Evolutionary conservation across 2,113 vertebrate genomes (phyloP), one percentile per base, ranked within the genome.

Genomic region (Carassius carassius): DNA sequence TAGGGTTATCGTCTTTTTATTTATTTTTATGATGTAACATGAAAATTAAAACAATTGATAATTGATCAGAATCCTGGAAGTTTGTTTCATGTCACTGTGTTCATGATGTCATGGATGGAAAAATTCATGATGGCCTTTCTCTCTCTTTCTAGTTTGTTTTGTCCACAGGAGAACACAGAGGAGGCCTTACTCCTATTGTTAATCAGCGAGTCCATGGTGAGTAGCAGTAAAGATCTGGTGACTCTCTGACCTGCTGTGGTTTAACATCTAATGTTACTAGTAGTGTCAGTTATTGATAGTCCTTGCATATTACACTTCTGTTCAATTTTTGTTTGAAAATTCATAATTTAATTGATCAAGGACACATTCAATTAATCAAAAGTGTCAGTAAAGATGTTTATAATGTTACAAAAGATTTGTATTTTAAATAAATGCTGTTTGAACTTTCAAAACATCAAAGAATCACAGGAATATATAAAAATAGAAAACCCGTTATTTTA

Each of bases 101-200:
- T 70, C 67, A 49, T 74, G 72, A 49, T 74, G 25, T 56, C 49
- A 51, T 86, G 87, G 87, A 78, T 90, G 81, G 85, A 81, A 86
- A 84, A 85, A 78, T 17, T 23, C 32, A 78, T 65, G 54, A 70
- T 41, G 51, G 19, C 54, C n/a, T 62, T 16, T 19, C 12, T 84
- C 29, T 81, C 16, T 77, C 14, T 84, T 54, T 87, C 78, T 88
- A 99, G 98, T 93, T 94, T 99, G 91, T 99, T 99, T 92, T 99
- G 98, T 94, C 98, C 98, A 90, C 97, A 99, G 95, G 98, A 99
- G 93, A 99, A 99, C 90, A 99, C 98, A 79, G 98, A 99, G 91
- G 98, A 99, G 92, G 98, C 98, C 74, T 91, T 99, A 89, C 92
- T 99, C 86, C 93, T 99, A 86, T 90, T 99, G 90, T 96, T 99